Conservation (phyloP, 2,113 vertebrate genomes). For the Oreochromis niloticus region DNA sequence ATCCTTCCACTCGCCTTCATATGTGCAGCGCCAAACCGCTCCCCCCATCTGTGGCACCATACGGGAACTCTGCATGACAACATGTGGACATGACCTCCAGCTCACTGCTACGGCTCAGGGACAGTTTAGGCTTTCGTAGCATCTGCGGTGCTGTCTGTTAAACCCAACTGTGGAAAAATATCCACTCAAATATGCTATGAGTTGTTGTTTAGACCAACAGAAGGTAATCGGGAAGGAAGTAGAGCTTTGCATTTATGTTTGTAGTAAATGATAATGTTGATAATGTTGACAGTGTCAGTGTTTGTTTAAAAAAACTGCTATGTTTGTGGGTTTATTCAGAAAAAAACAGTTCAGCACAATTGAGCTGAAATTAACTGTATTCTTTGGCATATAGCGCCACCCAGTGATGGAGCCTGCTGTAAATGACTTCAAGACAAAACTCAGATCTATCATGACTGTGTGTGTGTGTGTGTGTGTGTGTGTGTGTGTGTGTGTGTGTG, state of each 20-base stretch:
- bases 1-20: not conserved
- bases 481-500: not conserved
- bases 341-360: not conserved
- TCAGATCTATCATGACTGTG: not conserved
- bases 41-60: not conserved
- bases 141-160: not conserved
- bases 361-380: not conserved
- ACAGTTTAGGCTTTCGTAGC: not conserved
- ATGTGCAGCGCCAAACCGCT: not conserved
- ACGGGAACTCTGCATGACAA: slow-evolving; percentile 3
- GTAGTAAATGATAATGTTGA: not conserved
- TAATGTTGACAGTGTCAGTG: not conserved
- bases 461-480: not conserved
- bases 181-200: not conserved
- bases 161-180: not conserved
- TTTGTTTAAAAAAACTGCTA: not conserved
- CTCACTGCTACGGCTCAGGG: not conserved
- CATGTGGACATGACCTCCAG: not conserved
- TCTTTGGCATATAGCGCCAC: slow-evolving; percentile 6
- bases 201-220: not conserved
- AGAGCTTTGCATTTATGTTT: not conserved
- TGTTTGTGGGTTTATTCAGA: not conserved
- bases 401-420: slow-evolving; percentile 26
- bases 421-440: not conserved
- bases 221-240: not conserved